Conservation (phyloP, 2,113 vertebrate genomes). For the Passer montanus region DNA sequence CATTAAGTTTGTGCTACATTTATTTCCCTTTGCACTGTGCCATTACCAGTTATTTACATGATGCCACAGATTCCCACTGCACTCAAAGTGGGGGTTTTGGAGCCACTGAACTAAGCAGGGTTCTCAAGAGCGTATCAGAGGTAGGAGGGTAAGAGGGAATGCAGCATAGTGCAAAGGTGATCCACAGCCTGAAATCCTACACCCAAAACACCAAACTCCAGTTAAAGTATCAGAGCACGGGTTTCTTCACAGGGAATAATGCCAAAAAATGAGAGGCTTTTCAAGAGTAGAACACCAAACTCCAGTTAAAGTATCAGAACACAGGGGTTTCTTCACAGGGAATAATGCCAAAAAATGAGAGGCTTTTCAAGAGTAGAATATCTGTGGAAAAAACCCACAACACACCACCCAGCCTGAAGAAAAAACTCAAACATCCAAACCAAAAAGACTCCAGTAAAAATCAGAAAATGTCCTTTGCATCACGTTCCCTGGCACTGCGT, state of each 20-base stretch:
- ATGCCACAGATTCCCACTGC: background rate
- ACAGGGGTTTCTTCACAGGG: background rate
- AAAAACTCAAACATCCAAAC: background rate
- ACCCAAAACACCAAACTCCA: background rate
- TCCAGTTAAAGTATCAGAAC: background rate
- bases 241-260: background rate
- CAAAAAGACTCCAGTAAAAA: background rate
- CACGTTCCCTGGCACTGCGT: accelerated
- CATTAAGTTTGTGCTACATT: background rate
- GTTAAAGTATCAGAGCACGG: background rate
- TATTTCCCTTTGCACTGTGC: background rate
- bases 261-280: background rate
- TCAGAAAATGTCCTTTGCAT: background rate
- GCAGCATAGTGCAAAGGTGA: background rate
- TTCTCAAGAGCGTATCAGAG: background rate
- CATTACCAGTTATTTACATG: background rate
- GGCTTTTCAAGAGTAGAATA: background rate
- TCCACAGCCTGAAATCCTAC: background rate
- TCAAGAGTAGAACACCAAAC: background rate
- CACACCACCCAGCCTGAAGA: background rate
- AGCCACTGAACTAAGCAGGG: background rate
- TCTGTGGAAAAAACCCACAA: background rate
- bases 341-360: background rate
- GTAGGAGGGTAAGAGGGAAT: background rate
- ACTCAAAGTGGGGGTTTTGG: background rate